Evolutionary conservation across 2,797 vertebrate species (phyloP).

Genomic region (Gallinago stenura): DNA sequence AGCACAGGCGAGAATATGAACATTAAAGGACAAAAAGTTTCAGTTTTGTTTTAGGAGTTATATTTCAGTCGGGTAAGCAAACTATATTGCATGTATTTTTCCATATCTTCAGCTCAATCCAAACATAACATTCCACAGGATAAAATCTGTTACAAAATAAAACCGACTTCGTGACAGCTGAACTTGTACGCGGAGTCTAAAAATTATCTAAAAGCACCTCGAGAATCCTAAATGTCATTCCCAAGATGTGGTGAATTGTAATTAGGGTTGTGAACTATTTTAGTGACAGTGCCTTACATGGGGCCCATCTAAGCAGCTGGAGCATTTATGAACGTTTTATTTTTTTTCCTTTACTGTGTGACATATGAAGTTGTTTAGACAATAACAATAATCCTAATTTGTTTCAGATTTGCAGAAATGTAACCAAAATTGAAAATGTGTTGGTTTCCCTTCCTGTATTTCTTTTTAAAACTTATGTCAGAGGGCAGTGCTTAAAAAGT

Average conservation of each 20-base stretch:
- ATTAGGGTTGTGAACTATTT: constrained; percentile 57
- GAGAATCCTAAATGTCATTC: constrained; percentile 67
- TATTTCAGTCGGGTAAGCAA: constrained; percentile 16
- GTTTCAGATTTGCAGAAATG: not conserved
- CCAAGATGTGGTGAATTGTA: constrained; percentile 61
- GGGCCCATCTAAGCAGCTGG: constrained; percentile 32
- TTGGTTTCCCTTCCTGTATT: not conserved
- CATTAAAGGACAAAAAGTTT: not conserved
- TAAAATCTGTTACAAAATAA: constrained; percentile 61
- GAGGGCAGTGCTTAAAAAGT: not conserved
- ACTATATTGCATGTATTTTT: constrained; percentile 12
- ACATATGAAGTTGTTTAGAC: not conserved
- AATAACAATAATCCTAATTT: not conserved
- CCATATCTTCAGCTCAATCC: constrained; percentile 15
- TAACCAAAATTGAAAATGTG: not conserved
- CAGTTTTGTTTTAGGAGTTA: constrained; percentile 38
- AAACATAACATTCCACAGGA: constrained; percentile 66
- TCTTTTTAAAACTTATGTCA: not conserved
- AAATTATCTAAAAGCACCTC: constrained; percentile 53
- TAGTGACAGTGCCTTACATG: constrained; percentile 32
- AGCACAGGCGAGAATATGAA: constrained; percentile 3
- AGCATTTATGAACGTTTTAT: not conserved
- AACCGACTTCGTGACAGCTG: constrained; percentile 54
- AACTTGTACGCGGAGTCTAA: not conserved
- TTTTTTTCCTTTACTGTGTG: not conserved